Evolutionary conservation across 2,113 vertebrate species (phyloP).

Genomic region (Antechinus stuartii): DNA sequence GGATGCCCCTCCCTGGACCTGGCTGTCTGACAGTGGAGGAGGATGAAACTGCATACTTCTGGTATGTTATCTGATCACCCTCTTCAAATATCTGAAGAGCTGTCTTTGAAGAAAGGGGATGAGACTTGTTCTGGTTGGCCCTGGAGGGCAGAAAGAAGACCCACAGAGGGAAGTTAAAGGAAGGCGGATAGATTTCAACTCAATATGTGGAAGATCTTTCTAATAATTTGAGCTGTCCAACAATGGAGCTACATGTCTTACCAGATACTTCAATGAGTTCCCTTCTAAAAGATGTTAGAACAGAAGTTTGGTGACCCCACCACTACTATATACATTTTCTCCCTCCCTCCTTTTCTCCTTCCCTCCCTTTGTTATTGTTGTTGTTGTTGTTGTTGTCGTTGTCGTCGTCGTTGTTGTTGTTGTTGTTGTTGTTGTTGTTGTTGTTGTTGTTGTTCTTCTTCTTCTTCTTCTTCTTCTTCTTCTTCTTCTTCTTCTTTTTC

Average conservation of each 20-base stretch:
- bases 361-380: no score
- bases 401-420: no score
- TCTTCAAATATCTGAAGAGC: not conserved
- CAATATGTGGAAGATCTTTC: not conserved
- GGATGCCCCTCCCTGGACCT: not conserved
- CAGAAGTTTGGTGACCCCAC: not conserved
- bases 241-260: not conserved
- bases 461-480: no score
- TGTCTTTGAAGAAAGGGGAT: not conserved
- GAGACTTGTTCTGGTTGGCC: not conserved
- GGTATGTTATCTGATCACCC: not conserved
- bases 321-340: not conserved
- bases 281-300: not conserved
- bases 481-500: no score
- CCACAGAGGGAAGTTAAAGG: not conserved
- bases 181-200: not conserved
- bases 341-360: no score
- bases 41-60: conserved; percentile 1
- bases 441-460: no score
- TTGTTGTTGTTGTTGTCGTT: no score
- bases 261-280: not conserved
- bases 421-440: no score
- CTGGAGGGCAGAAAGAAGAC: not conserved
- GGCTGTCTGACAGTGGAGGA: not conserved
- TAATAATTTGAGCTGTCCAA: not conserved